These are phyloP conservation scores for Otocyon megalotis DNA, from an alignment of 2,113 vertebrate species.

Conservation along the genomic window DNA sequence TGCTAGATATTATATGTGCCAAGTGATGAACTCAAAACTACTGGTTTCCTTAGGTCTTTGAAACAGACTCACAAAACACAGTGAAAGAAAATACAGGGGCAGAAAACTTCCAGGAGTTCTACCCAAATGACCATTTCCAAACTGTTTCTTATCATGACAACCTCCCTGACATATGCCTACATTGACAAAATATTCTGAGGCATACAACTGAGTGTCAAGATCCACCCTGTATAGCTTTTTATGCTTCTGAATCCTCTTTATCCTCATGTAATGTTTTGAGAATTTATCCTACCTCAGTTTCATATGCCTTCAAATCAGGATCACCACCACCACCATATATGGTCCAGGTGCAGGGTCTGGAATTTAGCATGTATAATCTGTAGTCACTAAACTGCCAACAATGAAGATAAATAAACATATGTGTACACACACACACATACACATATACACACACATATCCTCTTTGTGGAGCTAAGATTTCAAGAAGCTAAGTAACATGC, in stretches of 20 bases:
- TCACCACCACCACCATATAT: accelerated
- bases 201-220: background rate
- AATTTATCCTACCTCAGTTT: background rate
- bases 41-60: background rate
- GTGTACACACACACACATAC: accelerated
- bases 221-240: background rate
- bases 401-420: too few relatives aligned
- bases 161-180: background rate
- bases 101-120: background rate
- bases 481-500: background rate
- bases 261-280: background rate
- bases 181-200: background rate
- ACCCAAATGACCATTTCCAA: background rate
- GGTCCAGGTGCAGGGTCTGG: background rate
- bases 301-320: background rate
- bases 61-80: background rate
- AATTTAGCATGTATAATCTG: background rate
- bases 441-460: too few relatives aligned
- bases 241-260: background rate
- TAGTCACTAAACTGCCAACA: background rate
- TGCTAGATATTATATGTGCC: background rate
- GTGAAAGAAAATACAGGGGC: background rate
- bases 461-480: background rate
- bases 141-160: background rate
- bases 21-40: background rate